Base-by-base conservation (phyloP, 1,140 invertebrate species). In the Drosophila erecta region DNA sequence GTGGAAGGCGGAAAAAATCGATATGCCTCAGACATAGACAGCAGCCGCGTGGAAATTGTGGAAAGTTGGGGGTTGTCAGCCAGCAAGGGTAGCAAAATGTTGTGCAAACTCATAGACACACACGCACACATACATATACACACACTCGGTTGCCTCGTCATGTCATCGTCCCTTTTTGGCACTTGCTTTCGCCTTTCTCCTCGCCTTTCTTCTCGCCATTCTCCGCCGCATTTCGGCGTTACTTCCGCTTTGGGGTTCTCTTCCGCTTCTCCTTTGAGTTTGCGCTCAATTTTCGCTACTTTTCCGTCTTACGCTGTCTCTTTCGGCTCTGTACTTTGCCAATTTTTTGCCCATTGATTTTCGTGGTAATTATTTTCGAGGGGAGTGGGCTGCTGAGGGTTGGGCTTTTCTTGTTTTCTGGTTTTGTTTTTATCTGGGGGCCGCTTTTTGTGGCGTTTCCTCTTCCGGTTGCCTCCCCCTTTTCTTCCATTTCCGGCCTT, bases 201-300 rank as follows among this genome's bases (percentile, higher is more conserved):
- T 33, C 27, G 30, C 30, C 30, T 30, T 30, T 30, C 30, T 30
- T 22, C 44, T 27, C 22, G 22, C 24, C 44, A 22, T 14, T 22
- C 7, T 46, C 14, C 47, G 17, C 27, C 47, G 27, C 47, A 11
- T 35, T 51, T 90, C 78, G 78, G 75, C 59, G 49, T 51, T 51
- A 54, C 58, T 62, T 83, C 50, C 77, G 84, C 61, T 87, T 81
- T 87, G 72, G 46, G 47, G 60, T 77, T 80, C 53, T 87, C 73
- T 85, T 79, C 86, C 74, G 78, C 53, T 71, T 70, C 61, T 65
- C 71, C 60, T 43, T 56, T 61, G 79, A 79, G 84, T 87, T 83
- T 87, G 83, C 83, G 84, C 83, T 89, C 79, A 84, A 79, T 83
- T 87, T 87, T 89, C 72, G 79, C 84, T 80, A 89, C 79, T 89